phyloP scores from a whole-genome alignment of 2,797 vertebrate genomes.

The Bradypodion ventrale region DNA sequence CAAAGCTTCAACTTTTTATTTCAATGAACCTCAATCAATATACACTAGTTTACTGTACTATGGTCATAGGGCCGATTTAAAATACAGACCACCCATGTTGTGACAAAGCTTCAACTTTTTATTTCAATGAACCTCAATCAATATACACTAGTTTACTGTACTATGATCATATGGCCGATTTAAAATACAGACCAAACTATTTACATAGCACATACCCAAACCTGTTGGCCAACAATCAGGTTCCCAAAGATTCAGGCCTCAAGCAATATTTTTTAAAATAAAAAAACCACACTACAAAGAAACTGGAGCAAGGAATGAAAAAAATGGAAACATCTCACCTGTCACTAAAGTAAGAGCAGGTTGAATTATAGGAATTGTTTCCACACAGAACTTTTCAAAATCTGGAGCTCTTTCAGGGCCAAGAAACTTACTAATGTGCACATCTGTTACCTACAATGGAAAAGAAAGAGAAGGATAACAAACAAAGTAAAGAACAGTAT shows the following conservation, averaged over 20 bases:
- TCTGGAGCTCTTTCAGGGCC: slow-evolving; percentile 86
- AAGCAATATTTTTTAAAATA: no score
- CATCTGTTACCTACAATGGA: slow-evolving; percentile 89
- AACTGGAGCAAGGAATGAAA: background rate
- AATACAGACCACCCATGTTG: background rate
- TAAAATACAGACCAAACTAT: no score
- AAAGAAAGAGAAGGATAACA: background rate
- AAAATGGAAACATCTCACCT: slow-evolving; percentile 77
- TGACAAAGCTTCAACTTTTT: background rate
- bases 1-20: background rate
- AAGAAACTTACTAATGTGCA: slow-evolving; percentile 92
- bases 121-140: background rate
- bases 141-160: no score
- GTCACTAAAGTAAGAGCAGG: slow-evolving; percentile 91
- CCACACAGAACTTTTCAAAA: slow-evolving; percentile 93
- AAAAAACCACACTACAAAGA: background rate
- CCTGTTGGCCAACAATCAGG: background rate
- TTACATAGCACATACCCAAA: no score
- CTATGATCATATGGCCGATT: no score
- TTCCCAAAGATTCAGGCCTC: background rate
- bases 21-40: background rate
- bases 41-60: no score
- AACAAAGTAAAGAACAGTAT: background rate
- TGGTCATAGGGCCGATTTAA: no score
- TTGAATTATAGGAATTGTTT: slow-evolving; percentile 87